Conservation (phyloP, 2,888 invertebrate species). For the Harmothoe impar region DNA sequence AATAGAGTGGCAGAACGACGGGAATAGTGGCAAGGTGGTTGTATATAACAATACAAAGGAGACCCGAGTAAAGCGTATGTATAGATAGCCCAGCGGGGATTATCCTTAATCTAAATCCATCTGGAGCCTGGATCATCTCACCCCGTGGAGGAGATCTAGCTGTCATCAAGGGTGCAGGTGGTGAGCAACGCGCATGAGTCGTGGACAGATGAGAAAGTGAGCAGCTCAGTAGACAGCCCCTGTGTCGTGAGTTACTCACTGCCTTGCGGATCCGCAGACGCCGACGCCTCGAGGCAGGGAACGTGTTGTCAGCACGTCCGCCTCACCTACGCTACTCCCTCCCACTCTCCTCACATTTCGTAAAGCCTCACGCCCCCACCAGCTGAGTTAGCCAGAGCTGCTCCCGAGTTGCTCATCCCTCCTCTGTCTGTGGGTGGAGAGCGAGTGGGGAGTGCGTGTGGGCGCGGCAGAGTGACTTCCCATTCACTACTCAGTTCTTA, state of each 20-base stretch:
- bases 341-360: background rate
- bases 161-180: too few species aligned
- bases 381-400: background rate
- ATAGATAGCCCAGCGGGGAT: too few species aligned
- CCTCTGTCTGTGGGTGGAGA: background rate
- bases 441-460: constrained; percentile 11
- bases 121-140: too few species aligned
- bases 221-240: background rate
- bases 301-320: constrained; percentile 9
- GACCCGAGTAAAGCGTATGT: too few species aligned
- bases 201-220: background rate
- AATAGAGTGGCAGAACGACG: too few species aligned
- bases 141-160: too few species aligned
- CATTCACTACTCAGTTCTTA: background rate
- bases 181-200: too few species aligned
- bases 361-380: background rate
- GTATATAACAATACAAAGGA: too few species aligned
- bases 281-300: background rate
- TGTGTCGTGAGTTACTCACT: background rate
- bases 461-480: background rate
- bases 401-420: background rate
- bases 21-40: too few species aligned
- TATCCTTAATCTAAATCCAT: too few species aligned
- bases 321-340: background rate
- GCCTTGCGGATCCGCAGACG: background rate